Conservation (phyloP, 1,140 invertebrate genomes). For the Drosophila quadrilineata region DNA sequence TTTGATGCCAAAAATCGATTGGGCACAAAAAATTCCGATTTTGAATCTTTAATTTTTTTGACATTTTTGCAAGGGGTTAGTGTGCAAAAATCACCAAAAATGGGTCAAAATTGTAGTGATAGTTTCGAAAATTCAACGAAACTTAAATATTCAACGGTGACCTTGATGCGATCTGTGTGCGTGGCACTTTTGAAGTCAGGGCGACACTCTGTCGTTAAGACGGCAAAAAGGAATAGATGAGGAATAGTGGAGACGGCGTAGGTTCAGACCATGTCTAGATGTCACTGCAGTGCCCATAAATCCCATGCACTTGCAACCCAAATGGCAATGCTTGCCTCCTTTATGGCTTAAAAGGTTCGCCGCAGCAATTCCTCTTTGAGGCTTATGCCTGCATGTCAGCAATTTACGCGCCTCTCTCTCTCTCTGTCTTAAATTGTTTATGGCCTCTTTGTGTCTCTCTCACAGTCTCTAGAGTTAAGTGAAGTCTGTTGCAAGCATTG, state of each 20-base stretch:
- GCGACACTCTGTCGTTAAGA: not conserved
- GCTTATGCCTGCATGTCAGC: constrained; percentile 34
- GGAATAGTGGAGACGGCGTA: not conserved
- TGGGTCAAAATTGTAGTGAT: no score
- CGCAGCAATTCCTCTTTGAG: constrained; percentile 1
- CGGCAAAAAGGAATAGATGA: not conserved
- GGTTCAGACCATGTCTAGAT: not conserved
- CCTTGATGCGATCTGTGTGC: constrained; percentile 35
- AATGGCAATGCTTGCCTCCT: constrained; percentile 23
- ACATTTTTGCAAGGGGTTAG: no score
- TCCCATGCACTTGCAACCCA: constrained; percentile 35
- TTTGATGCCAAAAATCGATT: no score
- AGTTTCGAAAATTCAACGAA: no score
- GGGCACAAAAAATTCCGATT: no score
- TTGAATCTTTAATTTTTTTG: no score
- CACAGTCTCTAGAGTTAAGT: no score
- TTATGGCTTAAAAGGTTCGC: constrained; percentile 39
- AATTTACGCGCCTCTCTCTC: constrained; percentile 42
- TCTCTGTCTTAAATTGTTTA: constrained; percentile 58
- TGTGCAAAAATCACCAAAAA: no score
- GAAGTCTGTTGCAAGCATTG: constrained; percentile 7
- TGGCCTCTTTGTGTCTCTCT: no score
- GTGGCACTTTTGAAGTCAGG: no score
- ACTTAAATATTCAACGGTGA: no score
- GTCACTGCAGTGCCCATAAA: constrained; percentile 28